phyloP scores from a whole-genome alignment of 1,140 invertebrate genomes.

The Drosophila pectinifera region DNA sequence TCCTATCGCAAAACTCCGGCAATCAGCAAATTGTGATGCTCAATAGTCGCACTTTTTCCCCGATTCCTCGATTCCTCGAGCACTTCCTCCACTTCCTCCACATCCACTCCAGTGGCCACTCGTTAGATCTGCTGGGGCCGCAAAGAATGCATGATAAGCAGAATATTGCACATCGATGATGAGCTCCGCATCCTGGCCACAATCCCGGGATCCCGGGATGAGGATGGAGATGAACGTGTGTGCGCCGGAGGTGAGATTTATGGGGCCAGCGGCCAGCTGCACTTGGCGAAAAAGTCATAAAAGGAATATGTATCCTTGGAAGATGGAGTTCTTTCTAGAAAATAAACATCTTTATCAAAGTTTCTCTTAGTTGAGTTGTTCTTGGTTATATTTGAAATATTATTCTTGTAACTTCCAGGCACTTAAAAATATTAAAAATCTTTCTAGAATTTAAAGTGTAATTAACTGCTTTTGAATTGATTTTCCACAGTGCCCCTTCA shows the following conservation, averaged over 20 bases:
- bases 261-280: slow-evolving; percentile 22
- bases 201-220: slow-evolving; percentile 10
- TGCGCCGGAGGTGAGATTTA: slow-evolving; percentile 48
- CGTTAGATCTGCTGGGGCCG: slow-evolving; percentile 67
- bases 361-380: no score
- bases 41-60: slow-evolving; percentile 77
- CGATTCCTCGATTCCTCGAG: slow-evolving; percentile 71
- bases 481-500: background rate
- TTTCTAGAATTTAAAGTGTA: no score
- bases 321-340: no score
- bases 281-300: slow-evolving; percentile 11
- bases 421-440: no score
- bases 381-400: no score
- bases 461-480: background rate
- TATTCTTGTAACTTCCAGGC: no score
- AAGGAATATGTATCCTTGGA: background rate
- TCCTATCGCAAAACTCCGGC: slow-evolving; percentile 77
- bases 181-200: slow-evolving; percentile 49
- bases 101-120: slow-evolving; percentile 33
- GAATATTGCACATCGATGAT: slow-evolving; percentile 81
- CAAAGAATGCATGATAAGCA: slow-evolving; percentile 79
- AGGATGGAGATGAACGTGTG: background rate
- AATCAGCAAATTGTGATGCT: slow-evolving; percentile 83
- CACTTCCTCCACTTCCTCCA: slow-evolving; percentile 48
- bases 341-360: no score